Evolutionary conservation across 2,888 invertebrate genomes (phyloP), one percentile per base, ranked within the genome.

Genomic region (Lepidocyrtinus sp.): DNA sequence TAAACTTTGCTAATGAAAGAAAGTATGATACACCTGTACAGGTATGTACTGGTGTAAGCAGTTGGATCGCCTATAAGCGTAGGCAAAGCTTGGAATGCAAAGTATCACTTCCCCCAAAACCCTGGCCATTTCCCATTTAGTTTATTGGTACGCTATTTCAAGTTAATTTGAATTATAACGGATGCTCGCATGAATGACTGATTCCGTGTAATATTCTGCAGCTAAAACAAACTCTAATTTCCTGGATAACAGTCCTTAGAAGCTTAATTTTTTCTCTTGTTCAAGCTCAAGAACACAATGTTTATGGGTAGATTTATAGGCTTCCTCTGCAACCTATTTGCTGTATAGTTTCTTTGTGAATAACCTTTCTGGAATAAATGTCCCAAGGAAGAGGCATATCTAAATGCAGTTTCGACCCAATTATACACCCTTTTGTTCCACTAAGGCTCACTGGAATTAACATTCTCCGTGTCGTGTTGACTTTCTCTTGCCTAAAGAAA

Each of bases 341-440:
- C n/a, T n/a, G n/a, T n/a, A n/a, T n/a, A n/a, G n/a, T n/a, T n/a
- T n/a, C n/a, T n/a, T n/a, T n/a, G n/a, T n/a, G 36, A 36, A 12
- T 36, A 36, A 36, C 36, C 36, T 36, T 36, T 12, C 12, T 36
- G 36, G 36, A 12, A 36, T 12, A 36, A 36, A 36, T n/a, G 36
- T 36, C 36, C 12, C 5, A 12, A 12, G 36, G 36, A 36, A 36
- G 22, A 12, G 17, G 27, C 5, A 64, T 64, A 36, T 36, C 22
- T 15, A 45, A 67, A 67, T 67, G 74, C 74, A 74, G 74, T 74
- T 74, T 61, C 67, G 74, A 74, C 74, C 74, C 61, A 74, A 74
- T 74, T 74, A 73, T 46, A 72, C 19, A 72, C 46, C 36, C 36
- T 36, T 36, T 36, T 36, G 5, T 36, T 36, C 36, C 5, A 36